These are phyloP conservation scores for Conomelus anceps DNA, from an alignment of 2,888 invertebrate species.

Conservation along the genomic window DNA sequence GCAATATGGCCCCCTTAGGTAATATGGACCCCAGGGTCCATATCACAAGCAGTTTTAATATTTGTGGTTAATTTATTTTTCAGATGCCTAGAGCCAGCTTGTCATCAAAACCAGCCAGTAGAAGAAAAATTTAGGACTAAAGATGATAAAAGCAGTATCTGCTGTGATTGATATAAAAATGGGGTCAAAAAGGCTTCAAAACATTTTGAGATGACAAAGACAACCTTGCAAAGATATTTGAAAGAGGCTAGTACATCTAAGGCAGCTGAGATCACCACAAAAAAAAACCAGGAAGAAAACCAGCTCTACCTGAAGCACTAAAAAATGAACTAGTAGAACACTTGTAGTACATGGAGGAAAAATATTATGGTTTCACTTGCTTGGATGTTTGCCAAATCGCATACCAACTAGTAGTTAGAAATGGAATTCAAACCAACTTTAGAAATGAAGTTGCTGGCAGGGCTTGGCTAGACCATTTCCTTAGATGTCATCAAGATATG, in stretches of 20 bases:
- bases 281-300: constrained; percentile 7
- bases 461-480: constrained; percentile 26
- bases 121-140: constrained; percentile 14
- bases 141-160: constrained; percentile 16
- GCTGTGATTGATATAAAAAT: constrained; percentile 16
- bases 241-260: constrained; percentile 15
- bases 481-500: constrained; percentile 23
- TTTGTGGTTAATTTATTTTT: constrained; percentile 15
- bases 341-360: constrained; percentile 23
- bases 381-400: constrained; percentile 15
- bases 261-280: constrained; percentile 9
- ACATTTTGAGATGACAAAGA: constrained; percentile 14
- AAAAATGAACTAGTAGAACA: constrained; percentile 22
- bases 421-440: background rate
- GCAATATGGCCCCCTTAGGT: constrained; percentile 14
- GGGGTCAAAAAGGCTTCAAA: constrained; percentile 16
- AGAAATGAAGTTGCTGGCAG: constrained; percentile 1
- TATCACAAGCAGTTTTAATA: constrained; percentile 15
- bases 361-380: constrained; percentile 22
- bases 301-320: constrained; percentile 4
- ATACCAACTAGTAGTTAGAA: background rate
- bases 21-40: constrained; percentile 13
- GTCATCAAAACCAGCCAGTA: background rate
- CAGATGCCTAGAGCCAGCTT: constrained; percentile 19
- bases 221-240: constrained; percentile 7